These are phyloP conservation scores for Enteromius fasciolatus DNA, from an alignment of 2,797 vertebrate genomes.

Conservation along the genomic window DNA sequence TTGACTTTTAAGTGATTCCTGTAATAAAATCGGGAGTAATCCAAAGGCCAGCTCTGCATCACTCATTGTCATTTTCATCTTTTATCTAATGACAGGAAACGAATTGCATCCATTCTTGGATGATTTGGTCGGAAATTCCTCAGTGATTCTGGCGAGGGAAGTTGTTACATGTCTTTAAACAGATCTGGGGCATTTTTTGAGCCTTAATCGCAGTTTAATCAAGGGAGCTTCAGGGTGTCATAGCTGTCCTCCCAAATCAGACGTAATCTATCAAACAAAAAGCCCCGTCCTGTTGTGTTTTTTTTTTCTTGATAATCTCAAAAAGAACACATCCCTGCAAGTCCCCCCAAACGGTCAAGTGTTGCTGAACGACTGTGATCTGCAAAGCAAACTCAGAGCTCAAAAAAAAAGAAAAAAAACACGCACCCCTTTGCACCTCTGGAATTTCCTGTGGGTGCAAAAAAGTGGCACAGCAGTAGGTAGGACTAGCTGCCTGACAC, in stretches of 20 bases:
- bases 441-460: conserved; percentile 77
- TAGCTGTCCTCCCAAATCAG: conserved; percentile 57
- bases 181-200: conserved; percentile 57
- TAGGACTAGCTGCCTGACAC: conserved; percentile 65
- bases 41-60: not conserved
- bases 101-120: conserved; percentile 70
- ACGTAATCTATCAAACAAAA: conserved; percentile 46
- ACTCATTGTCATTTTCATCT: conserved; percentile 57
- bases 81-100: conserved; percentile 67
- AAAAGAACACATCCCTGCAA: conserved; percentile 2
- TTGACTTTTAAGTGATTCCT: not conserved
- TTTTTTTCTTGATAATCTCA: not conserved
- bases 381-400: conserved; percentile 29
- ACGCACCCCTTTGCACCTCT: conserved; percentile 63
- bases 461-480: conserved; percentile 63
- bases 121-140: conserved; percentile 70
- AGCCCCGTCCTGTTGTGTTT: not conserved
- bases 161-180: conserved; percentile 57
- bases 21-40: conserved; percentile 3
- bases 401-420: not conserved
- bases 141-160: conserved; percentile 64
- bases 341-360: not conserved
- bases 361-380: conserved; percentile 17
- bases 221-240: conserved; percentile 32
- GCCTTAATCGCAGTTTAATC: conserved; percentile 46